Base-by-base conservation (phyloP, 1,140 invertebrate species). In the Diabrotica virgifera region DNA sequence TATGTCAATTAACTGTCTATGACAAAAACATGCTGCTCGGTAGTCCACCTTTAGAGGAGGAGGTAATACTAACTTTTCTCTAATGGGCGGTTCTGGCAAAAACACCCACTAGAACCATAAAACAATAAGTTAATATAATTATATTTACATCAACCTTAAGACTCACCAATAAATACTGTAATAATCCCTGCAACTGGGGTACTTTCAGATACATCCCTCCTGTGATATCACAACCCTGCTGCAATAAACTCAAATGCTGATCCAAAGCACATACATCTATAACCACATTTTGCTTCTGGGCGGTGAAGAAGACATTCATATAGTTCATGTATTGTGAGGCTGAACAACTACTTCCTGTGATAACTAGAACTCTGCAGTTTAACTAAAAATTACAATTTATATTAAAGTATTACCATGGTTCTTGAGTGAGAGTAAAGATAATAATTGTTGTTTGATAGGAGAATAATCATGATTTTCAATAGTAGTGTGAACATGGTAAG, bases 231-330 rank as follows among this genome's bases (percentile, higher is more conserved):
- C 94, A 96, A 35, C 95, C 95, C 81, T 98, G 95, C 77, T 97
- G 94, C 37, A 98, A 79, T 14, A 98, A 79, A 65, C 92, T 94
- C 56, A 96, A 85, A 69, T 97, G 93, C 74, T 94, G 90, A 76
- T 94, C 93, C 61, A 98, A 77, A 8, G 96, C 91, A 77, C 96
- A 98, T 4, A 95, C 93, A 82, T 99, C 97, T 56, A 99, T 87
- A 13, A 93, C 84, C 61, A 98, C 87, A 81, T 91, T 90, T 85
- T 96, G 82, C 86, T 93, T 95, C 90, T 86, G 79, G 50, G 96
- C 94, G 36, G 96, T 96, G 72, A 98, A 98, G 76, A 98, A 97
- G 14, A 94, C 90, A 82, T 98, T 98, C 94, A 98, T 98, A 71
- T 97, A 97, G 78, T 96, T 96, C 89, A 98, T 97, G 74, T 99